A percentile compares a stretch with the other conserved stretches of the same genome.
phyloP scores from a whole-genome alignment of 2,888 invertebrate species.

The Brenthis daphne region DNA sequence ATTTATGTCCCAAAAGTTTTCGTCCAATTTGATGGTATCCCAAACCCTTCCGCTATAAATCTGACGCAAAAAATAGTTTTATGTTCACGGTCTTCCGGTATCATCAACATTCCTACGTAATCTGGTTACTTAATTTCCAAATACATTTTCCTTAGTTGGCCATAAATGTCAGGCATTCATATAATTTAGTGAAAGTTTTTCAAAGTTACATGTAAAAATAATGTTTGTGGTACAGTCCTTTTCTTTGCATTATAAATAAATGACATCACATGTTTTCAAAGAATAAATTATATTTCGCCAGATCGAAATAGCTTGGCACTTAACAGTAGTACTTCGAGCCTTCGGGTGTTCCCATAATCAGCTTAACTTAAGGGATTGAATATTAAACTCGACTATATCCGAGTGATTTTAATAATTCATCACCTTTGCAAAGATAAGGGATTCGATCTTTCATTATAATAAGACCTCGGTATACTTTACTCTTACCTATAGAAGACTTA shows the following conservation, averaged over 20 bases:
- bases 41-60: slow-evolving; percentile 69
- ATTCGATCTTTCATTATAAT: slow-evolving; percentile 30
- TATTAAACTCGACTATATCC: slow-evolving; percentile 75
- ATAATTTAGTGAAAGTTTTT: slow-evolving; percentile 51
- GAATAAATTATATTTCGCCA: slow-evolving; percentile 63
- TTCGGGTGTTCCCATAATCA: slow-evolving; percentile 75
- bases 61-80: slow-evolving; percentile 67
- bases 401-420: slow-evolving; percentile 81
- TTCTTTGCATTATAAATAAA: slow-evolving; percentile 66
- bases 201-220: slow-evolving; percentile 46
- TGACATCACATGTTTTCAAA: slow-evolving; percentile 60
- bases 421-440: slow-evolving; percentile 35
- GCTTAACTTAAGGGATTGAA: slow-evolving; percentile 81
- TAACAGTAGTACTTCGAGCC: slow-evolving; percentile 64
- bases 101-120: slow-evolving; percentile 69
- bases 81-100: slow-evolving; percentile 60
- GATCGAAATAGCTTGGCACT: slow-evolving; percentile 67
- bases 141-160: slow-evolving; percentile 67
- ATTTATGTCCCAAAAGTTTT: slow-evolving; percentile 48
- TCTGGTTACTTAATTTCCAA: slow-evolving; percentile 72
- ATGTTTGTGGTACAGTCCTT: neutral
- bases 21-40: slow-evolving; percentile 51
- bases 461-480: slow-evolving; percentile 3
- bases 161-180: slow-evolving; percentile 64
- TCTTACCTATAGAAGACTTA: neutral